Evolutionary conservation across 1,140 invertebrate species (phyloP).

Genomic region (Tetraneura akinire): DNA sequence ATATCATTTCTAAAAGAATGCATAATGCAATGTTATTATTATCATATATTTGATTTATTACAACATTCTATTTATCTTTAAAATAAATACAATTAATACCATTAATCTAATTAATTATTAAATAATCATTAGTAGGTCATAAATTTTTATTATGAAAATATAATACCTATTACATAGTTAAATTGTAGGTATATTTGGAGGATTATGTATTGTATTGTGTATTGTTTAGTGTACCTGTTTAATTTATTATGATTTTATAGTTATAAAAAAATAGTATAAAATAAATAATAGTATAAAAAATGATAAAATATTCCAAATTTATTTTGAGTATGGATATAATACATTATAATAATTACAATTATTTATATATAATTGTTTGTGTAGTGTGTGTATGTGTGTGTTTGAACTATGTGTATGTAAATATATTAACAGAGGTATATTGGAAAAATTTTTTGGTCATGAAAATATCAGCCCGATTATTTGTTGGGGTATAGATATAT

Average conservation of each 20-base stretch:
- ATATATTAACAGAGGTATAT: no score
- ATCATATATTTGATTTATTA: conserved; percentile 18
- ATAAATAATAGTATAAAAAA: no score
- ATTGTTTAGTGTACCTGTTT: neutral
- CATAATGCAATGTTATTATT: neutral
- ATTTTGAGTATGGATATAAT: neutral
- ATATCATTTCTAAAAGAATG: neutral
- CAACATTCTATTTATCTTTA: neutral
- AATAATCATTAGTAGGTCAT: neutral
- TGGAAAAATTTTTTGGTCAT: no score
- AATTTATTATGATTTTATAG: neutral
- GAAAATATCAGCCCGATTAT: no score
- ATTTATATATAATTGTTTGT: neutral
- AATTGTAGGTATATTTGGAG: neutral
- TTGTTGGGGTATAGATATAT: no score
- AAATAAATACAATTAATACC: neutral
- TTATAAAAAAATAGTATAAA: no score
- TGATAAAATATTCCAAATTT: conserved; percentile 20
- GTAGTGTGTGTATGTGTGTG: no score
- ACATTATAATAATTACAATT: neutral
- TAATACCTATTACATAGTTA: neutral
- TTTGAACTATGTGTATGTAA: no score
- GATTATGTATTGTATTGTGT: neutral
- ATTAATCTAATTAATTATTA: neutral
- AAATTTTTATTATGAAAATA: neutral